Base-by-base conservation (phyloP, 1,140 invertebrate species). In the Triops longicaudatus region DNA sequence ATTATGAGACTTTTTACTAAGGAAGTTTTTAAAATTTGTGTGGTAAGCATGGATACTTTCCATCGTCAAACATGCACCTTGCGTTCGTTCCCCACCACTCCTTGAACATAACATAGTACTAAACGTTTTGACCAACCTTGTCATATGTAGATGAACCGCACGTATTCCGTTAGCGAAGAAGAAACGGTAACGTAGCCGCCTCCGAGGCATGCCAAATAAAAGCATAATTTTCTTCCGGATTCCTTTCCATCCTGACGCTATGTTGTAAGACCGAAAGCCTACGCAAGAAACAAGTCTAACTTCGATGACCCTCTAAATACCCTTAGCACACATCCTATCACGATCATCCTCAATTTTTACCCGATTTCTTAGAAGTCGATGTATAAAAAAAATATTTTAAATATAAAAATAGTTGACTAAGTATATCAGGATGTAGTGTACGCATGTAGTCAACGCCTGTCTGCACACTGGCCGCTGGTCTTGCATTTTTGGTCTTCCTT, bases 101-200 rank as follows among this genome's bases (percentile, higher is more conserved):
- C 1, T 6, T 63, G 17, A 63, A n/a, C 0, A 22, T 9, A 63
- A 22, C 6, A 9, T 6, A 63, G 9, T 63, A 9, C 6, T 63
- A 63, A 63, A 63, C 50, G 50, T 22, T 63, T 22, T 63, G 50
- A 63, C 50, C 50, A 22, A 63, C 50, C 50, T 63, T 63, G 50
- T 22, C 50, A 63, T 63, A 63, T 63, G 50, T 63, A 63, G 22
- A 63, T 63, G 50, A 63, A 17, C 50, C 22, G 50, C n/a, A 22
- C 50, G 22, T 22, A 63, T 63, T 63, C 50, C 50, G 50, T 63
- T 63, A 63, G 50, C 2, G 22, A 63, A 63, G 14, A 63, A 22
- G 43, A 44, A 22, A 63, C 14, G 17, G 50, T 17, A 63, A 63
- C 50, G 22, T 63, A 22, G 50, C 0, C 22, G n/a, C 50, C 50